Evolutionary conservation across 37 sponge, comb jelly and placozoan genomes (phyloP).

Genomic region (Spongia lamella): DNA sequence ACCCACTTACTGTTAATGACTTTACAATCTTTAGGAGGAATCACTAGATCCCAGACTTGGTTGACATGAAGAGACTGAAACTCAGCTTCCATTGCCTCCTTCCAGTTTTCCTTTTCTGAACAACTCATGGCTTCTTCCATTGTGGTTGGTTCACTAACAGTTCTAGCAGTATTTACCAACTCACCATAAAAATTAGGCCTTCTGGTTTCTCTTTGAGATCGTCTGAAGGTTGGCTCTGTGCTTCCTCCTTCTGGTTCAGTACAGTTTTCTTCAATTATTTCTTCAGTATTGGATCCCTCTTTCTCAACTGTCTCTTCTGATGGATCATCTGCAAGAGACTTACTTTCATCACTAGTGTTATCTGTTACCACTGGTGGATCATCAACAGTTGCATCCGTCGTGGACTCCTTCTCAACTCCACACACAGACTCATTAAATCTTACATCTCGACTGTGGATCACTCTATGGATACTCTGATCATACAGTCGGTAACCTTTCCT

Average conservation of each 20-base stretch:
- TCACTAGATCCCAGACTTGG: constrained; percentile 30
- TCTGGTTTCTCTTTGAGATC: neutral
- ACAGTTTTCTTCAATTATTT: no score
- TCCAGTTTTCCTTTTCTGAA: constrained; percentile 15
- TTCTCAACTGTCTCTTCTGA: constrained; percentile 4
- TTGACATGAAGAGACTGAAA: constrained; percentile 5
- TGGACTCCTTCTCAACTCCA: neutral
- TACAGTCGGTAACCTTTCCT: constrained; percentile 31
- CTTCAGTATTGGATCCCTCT: no score
- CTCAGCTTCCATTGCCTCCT: constrained; percentile 30
- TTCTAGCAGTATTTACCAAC: neutral
- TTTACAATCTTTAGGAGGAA: neutral
- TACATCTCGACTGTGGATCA: constrained; percentile 56
- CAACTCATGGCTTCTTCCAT: constrained; percentile 21
- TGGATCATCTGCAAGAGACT: neutral
- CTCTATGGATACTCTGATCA: constrained; percentile 15
- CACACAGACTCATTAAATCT: constrained; percentile 15
- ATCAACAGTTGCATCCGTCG: no score
- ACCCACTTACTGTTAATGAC: constrained; percentile 26
- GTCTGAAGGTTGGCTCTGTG: neutral
- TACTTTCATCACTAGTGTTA: neutral
- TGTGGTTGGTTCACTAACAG: neutral
- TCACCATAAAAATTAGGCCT: constrained; percentile 14
- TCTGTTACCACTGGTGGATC: neutral
- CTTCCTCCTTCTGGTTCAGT: neutral